A percentile compares a stretch with the other conserved stretches of the same genome.
These are phyloP conservation scores for Brachionus calyciflorus DNA, from an alignment of 1,140 invertebrate species.

Conservation along the genomic window DNA sequence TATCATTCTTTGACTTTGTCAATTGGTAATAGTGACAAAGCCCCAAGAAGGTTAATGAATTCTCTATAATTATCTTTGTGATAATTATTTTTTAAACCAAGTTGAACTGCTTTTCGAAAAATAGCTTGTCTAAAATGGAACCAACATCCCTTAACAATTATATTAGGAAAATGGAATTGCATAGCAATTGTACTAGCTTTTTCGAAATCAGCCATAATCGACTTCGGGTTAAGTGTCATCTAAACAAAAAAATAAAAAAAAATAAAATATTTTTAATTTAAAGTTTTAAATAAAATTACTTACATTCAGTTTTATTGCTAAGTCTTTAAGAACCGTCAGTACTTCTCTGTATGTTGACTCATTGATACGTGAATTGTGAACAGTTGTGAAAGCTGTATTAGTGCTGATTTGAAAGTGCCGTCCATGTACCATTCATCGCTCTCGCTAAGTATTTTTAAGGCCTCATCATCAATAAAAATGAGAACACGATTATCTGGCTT, in stretches of 20 bases:
- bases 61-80: neutral
- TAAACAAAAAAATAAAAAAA: too few species aligned
- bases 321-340: neutral
- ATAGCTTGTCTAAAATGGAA: constrained; percentile 3
- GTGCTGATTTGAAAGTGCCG: constrained; percentile 9
- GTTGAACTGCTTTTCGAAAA: neutral
- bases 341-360: constrained; percentile 2
- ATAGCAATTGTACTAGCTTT: neutral
- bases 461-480: constrained; percentile 7
- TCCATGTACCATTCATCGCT: neutral
- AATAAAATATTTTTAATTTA: too few species aligned
- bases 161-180: too few species aligned
- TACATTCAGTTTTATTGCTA: neutral
- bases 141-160: neutral
- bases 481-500: neutral
- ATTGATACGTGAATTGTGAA: neutral
- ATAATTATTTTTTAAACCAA: neutral
- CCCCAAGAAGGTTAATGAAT: neutral
- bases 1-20: neutral
- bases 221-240: neutral
- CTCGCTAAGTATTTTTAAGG: neutral
- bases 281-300: too few species aligned
- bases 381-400: neutral
- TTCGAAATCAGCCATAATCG: constrained; percentile 22
- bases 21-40: neutral